Evolutionary conservation across 1,140 invertebrate genomes (phyloP), one percentile per base, ranked within the genome.

Genomic region (Nylanderia fulva): DNA sequence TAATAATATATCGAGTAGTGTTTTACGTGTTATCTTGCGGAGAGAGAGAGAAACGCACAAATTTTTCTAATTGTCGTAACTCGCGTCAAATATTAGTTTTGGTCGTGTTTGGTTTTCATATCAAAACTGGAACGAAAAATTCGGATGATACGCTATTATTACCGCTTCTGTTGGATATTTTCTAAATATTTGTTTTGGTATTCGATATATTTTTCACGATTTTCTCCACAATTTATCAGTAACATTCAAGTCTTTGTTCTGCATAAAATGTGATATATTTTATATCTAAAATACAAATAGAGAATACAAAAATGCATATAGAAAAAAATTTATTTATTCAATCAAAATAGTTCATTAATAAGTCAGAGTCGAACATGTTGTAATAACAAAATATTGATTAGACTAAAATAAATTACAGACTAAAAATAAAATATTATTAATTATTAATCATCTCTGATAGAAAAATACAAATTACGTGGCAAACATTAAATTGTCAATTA

Each of bases 11-110:
- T 71, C 24, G 77, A 58, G 7, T 33, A 80, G 58, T 52, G 24
- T 18, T 68, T 68, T 36, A 27, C 39, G 48, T 68, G 36, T 72
- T 82, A 54, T 82, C 77, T 82, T 72, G 64, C 11, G 52, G 64
- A 71, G n/a, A n/a, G n/a, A 56, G 24, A 48, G 18, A 36, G 29
- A n/a, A 27, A n/a, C n/a, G n/a, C 21, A 36, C 58, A 36, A 72
- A 82, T 82, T 72, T 58, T 82, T 72, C 66, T 82, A 82, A 82
- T 82, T 82, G 77, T 21, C 8, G 36, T 72, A 71, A 71, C 77
- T 18, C 42, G 29, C 27, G 24, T 2, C 36, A 72, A 72, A 82
- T 71, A 82, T 82, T 82, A 82, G 77, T 58, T 80, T 80, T 71
- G 6, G 64, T 33, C 36, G 1, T 58, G 69, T 82, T 82, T 72